Percentiles rank a stretch among this genome's conserved stretches.
These are phyloP conservation scores for Artemia sp. DNA, from an alignment of 2,888 invertebrate genomes.

Conservation along the genomic window DNA sequence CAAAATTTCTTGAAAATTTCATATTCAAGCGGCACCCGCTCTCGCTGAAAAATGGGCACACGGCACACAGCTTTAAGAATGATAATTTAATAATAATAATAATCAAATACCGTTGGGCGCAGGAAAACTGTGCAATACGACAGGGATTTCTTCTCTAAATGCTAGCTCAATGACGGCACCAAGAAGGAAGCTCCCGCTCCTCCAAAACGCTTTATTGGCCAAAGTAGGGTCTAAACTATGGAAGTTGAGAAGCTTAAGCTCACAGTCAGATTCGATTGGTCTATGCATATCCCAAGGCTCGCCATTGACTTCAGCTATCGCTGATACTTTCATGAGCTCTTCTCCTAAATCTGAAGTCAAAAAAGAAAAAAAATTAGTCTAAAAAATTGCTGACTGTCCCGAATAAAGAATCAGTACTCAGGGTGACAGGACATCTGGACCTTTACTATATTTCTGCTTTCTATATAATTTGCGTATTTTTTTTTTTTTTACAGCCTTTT, in stretches of 20 bases:
- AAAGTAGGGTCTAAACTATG: slow-evolving; percentile 36
- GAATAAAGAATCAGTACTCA: too few species aligned
- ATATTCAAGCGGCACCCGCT: too few species aligned
- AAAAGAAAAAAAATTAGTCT: slow-evolving; percentile 17
- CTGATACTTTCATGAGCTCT: slow-evolving; percentile 48
- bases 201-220: slow-evolving; percentile 73
- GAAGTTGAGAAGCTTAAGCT: slow-evolving; percentile 45
- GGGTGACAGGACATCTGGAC: too few species aligned
- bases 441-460: too few species aligned
- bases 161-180: slow-evolving; percentile 57
- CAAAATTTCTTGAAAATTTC: too few species aligned
- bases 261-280: slow-evolving; percentile 49
- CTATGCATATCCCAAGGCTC: slow-evolving; percentile 82
- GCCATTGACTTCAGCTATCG: slow-evolving; percentile 61
- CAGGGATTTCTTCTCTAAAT: slow-evolving; percentile 57
- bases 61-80: neutral
- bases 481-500: too few species aligned
- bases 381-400: too few species aligned
- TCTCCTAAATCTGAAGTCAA: slow-evolving; percentile 51
- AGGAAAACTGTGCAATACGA: slow-evolving; percentile 78
- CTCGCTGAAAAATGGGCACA: too few species aligned
- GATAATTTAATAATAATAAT: slow-evolving; percentile 17
- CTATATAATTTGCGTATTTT: too few species aligned
- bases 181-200: slow-evolving; percentile 71
- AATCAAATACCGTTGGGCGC: slow-evolving; percentile 53